Conservation (phyloP, 2,888 invertebrate genomes). For the Abrostola triplasia region DNA sequence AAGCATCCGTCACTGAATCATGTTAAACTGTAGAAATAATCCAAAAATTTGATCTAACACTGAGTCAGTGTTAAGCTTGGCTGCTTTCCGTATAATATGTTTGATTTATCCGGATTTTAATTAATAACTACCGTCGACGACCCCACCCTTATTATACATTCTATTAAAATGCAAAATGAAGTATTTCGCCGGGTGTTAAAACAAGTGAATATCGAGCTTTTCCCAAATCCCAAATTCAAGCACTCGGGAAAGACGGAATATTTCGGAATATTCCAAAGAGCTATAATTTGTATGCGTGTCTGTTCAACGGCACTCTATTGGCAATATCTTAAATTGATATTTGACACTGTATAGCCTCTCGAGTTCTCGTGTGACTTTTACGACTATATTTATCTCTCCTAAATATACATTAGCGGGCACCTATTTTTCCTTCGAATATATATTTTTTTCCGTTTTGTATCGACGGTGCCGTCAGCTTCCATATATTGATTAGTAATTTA, state of each 20-base stretch:
- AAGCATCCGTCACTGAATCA: no score
- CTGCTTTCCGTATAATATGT: slow-evolving; percentile 25
- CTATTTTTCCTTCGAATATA: slow-evolving; percentile 47
- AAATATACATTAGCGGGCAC: slow-evolving; percentile 65
- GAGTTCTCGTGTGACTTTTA: slow-evolving; percentile 71
- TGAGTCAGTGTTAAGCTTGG: slow-evolving; percentile 14
- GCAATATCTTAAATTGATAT: slow-evolving; percentile 79
- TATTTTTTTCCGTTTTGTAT: slow-evolving; percentile 54
- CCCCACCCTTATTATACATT: slow-evolving; percentile 46
- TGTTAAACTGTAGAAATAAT: neutral
- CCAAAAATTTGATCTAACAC: slow-evolving; percentile 17
- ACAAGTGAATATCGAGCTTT: slow-evolving; percentile 47
- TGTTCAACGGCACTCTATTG: slow-evolving; percentile 52
- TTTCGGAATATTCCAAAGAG: slow-evolving; percentile 43
- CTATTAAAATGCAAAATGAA: slow-evolving; percentile 57
- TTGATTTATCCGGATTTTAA: slow-evolving; percentile 49
- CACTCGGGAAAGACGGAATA: slow-evolving; percentile 37
- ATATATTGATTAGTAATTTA: slow-evolving; percentile 68
- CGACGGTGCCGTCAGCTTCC: slow-evolving; percentile 50
- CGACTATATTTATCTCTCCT: slow-evolving; percentile 65
- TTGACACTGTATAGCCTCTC: slow-evolving; percentile 69
- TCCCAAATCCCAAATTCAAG: slow-evolving; percentile 29
- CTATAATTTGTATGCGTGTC: slow-evolving; percentile 57
- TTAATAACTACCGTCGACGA: slow-evolving; percentile 42
- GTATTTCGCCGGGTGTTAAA: slow-evolving; percentile 48